Base-by-base conservation (phyloP, 2,888 invertebrate genomes). In the Drosophila longiperda region DNA sequence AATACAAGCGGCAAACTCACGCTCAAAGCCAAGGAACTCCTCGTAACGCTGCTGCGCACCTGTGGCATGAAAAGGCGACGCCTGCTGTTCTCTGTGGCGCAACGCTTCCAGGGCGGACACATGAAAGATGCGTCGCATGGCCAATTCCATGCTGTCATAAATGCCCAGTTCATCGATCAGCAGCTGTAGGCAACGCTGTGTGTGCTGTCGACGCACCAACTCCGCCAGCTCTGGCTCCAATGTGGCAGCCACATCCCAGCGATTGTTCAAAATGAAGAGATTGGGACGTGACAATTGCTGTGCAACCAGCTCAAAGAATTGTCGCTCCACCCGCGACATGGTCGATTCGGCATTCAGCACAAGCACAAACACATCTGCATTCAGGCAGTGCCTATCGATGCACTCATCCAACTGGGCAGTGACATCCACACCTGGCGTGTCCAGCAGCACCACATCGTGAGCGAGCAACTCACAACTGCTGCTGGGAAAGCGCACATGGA, bases 341-440 rank as follows among this genome's bases (percentile, higher is more conserved):
- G 99, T 99, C 40, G 99, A 99, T 94, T 99, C 99, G 0, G 99
- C 98, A 94, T 99, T 99, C 48, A 98, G 97, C 26, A 99, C 99
- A 52, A 99, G 95, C 69, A 99, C 99, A 94, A 99, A 99, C 3
- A 99, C 99, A 94, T 99, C 99, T 0, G 99, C 99, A 94, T 99
- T 99, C 74, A 99, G 94, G 93, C 99, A 99, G 94, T 99, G 98
- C 92, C 98, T 97, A 94, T 99, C 99, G 91, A 99, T 99, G 99
- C 99, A 99, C 92, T 97, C 96, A 93, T 99, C 99, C 65, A 99
- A 94, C 94, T 99, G 99, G 7, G 98, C 98, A 11, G 99, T 98
- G 0, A 99, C 98, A 94, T 99, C 99, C 59, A 99, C 99, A 6
- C 99, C 99, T 17, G 99, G 99, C 80, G 98, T 98, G 94, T 99